Percentiles rank a stretch among this genome's conserved stretches.
phyloP scores from a whole-genome alignment of 1,140 invertebrate genomes.

The Rhagoletis zephyria region DNA sequence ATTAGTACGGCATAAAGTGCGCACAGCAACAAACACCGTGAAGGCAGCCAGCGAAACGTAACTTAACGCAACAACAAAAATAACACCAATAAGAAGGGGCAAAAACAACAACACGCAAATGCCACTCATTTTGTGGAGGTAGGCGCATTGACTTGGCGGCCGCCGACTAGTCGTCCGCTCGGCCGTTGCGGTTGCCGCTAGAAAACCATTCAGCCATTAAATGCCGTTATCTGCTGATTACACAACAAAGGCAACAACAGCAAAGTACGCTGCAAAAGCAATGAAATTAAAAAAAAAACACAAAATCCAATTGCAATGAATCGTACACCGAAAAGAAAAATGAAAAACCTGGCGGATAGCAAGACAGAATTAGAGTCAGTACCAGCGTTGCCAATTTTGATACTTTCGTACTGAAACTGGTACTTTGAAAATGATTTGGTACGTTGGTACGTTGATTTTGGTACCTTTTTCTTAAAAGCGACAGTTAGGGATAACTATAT shows the following conservation, averaged over 20 bases:
- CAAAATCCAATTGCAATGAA: constrained; percentile 40
- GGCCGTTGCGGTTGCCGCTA: constrained; percentile 42
- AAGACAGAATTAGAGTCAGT: constrained; percentile 1
- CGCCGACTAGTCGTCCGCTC: not conserved
- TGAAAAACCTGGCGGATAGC: not conserved
- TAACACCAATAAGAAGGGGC: not conserved
- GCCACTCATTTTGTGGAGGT: constrained; percentile 9
- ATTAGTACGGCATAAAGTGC: constrained; percentile 4
- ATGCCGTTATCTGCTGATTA: constrained; percentile 59
- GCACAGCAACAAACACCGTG: constrained; percentile 23
- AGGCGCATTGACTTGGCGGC: constrained; percentile 11
- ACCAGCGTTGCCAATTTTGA: not conserved
- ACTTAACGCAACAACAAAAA: not conserved
- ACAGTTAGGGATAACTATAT: not conserved
- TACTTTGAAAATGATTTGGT: too few relatives aligned
- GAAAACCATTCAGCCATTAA: constrained; percentile 58
- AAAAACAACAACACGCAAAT: constrained; percentile 12
- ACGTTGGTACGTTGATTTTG: too few relatives aligned
- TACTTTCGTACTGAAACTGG: too few relatives aligned
- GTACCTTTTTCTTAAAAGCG: too few relatives aligned
- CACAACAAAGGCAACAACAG: constrained; percentile 56
- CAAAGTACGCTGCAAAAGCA: constrained; percentile 43
- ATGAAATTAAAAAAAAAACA: not conserved
- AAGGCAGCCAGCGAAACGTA: constrained; percentile 39
- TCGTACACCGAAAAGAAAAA: constrained; percentile 13